These are phyloP conservation scores for Microcebus murinus DNA, from an alignment of 2,113 vertebrate genomes.

Conservation along the genomic window DNA sequence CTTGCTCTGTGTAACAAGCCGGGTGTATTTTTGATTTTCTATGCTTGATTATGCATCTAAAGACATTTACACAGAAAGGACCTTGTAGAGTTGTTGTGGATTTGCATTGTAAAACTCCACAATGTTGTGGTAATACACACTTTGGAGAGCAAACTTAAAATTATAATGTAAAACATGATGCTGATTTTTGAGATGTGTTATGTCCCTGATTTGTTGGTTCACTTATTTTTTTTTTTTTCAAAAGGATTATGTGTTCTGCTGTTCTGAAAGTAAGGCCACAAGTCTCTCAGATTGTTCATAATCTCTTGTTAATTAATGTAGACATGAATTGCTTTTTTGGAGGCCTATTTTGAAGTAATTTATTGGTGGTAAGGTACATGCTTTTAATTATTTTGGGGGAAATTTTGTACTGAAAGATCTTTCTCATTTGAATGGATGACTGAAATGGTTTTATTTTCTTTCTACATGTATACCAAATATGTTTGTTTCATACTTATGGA, in stretches of 20 bases:
- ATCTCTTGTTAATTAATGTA: conserved; percentile 68
- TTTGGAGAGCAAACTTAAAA: conserved; percentile 64
- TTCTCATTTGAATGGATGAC: background rate
- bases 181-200: background rate
- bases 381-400: conserved; percentile 10
- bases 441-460: background rate
- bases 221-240: background rate
- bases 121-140: conserved; percentile 52
- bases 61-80: conserved; percentile 75
- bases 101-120: conserved; percentile 75
- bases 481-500: background rate
- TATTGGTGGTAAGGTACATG: background rate
- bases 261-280: background rate
- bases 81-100: conserved; percentile 52
- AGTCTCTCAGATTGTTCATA: conserved; percentile 57
- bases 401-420: background rate
- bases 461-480: background rate
- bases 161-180: conserved; percentile 56
- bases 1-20: conserved; percentile 80
- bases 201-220: conserved; percentile 38
- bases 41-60: conserved; percentile 77
- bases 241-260: background rate
- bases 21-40: conserved; percentile 75
- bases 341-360: conserved; percentile 55
- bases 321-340: conserved; percentile 69